Evolutionary conservation across 2,113 vertebrate species (phyloP).

Genomic region (Tyto alba): DNA sequence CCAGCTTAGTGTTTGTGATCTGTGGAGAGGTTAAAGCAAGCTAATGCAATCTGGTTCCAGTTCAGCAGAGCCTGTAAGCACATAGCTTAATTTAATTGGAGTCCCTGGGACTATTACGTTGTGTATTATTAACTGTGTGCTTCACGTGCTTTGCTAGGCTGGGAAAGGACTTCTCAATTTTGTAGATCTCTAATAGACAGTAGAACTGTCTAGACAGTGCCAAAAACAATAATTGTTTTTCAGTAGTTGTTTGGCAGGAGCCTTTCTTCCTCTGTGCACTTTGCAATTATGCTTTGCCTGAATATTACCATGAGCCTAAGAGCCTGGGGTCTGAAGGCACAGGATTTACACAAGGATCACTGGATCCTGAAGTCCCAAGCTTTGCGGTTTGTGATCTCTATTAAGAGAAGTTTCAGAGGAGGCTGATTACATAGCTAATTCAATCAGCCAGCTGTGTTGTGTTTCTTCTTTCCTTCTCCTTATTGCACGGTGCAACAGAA

Average conservation of each 20-base stretch:
- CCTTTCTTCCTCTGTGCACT: not conserved
- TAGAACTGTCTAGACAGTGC: not conserved
- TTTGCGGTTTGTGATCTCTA: not conserved
- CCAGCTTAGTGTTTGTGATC: not conserved
- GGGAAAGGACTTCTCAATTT: not conserved
- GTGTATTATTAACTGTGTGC: not conserved
- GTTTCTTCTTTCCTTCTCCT: not conserved
- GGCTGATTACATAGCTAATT: not conserved
- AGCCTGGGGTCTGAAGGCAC: not conserved
- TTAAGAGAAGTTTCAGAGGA: not conserved
- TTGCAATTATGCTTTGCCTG: not conserved
- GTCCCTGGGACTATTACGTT: not conserved
- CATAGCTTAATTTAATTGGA: not conserved
- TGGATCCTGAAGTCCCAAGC: not conserved
- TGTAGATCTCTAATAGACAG: not conserved
- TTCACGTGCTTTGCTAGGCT: not conserved
- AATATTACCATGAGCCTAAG: not conserved
- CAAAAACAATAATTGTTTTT: not conserved
- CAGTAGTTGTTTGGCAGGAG: not conserved
- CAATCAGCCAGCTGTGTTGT: not conserved
- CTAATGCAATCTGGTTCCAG: not conserved
- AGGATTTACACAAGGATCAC: not conserved
- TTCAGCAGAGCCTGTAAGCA: constrained; percentile 27
- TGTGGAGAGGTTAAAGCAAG: constrained; percentile 21
- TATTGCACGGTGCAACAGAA: not conserved